Evolutionary conservation across 2,888 invertebrate species (phyloP), one percentile per base, ranked within the genome.

Genomic region (Mythimna vitellina): DNA sequence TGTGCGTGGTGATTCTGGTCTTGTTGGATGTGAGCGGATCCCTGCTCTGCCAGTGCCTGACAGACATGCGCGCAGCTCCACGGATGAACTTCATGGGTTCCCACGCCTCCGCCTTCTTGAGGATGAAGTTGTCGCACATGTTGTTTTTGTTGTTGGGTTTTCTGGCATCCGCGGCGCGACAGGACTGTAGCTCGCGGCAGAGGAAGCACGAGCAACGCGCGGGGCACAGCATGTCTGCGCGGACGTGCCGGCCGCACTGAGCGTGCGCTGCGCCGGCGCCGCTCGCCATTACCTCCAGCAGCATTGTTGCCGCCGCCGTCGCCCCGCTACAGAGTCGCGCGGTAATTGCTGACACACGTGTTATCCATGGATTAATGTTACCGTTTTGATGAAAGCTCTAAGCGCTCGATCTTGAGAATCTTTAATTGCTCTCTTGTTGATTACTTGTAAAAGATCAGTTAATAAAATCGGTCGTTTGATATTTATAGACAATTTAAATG

Each of bases 121-220:
- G 93, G 77, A 97, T 97, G 87, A 97, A 97, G 86, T 96, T 96
- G 86, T 96, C 96, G 80, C 94, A 91, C 94, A 94, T 94, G 86
- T 90, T 91, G 81, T 93, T 90, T 90, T 92, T 94, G 85, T 89
- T 89, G 81, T 91, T 95, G 63, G 93, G 95, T 90, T 94, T 96
- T 82, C 95, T 91, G 65, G 94, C 92, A 84, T 95, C 95, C 22
- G 95, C 95, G 80, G 96, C 96, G 81, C 96, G 97, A 90, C 96
- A 97, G 85, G 97, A 97, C 87, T 97, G 97, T 86, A 98, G 93
- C 92, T 98, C 98, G 82, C 97, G 97, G 92, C 98, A 98, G 89
- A 98, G 96, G 89, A 97, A 97, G 94, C 98, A 98, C 86, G 96
- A 96, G 93, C 98, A 98, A 87, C 97, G 97, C 96, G 97, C 97